phyloP scores from a whole-genome alignment of 1,140 invertebrate genomes.

The Brachionus rubens region DNA sequence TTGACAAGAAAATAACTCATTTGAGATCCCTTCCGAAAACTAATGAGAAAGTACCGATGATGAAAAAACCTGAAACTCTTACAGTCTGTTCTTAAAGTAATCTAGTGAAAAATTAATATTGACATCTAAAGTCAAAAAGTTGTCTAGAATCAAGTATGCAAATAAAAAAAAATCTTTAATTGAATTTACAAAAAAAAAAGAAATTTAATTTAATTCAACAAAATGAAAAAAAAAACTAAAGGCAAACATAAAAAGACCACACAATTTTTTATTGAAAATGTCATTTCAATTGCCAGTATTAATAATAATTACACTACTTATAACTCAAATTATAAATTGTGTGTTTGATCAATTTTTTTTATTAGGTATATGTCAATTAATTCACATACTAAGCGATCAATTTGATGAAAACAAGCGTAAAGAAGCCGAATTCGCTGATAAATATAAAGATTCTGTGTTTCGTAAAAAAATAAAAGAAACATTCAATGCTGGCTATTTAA shows the following conservation, averaged over 20 bases:
- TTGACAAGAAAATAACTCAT: too few relatives aligned
- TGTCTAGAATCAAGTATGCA: too few relatives aligned
- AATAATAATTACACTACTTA: not conserved
- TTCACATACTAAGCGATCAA: not conserved
- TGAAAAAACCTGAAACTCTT: too few relatives aligned
- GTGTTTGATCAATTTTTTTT: slow-evolving; percentile 15
- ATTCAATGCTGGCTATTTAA: slow-evolving; percentile 2
- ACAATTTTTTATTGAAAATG: not conserved
- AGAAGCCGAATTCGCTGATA: not conserved
- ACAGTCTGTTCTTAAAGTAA: too few relatives aligned
- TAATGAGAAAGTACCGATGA: too few relatives aligned
- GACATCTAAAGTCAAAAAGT: too few relatives aligned
- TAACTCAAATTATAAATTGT: slow-evolving; percentile 16
- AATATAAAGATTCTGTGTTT: slow-evolving; percentile 19
- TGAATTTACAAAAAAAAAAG: too few relatives aligned
- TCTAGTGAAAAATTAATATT: too few relatives aligned
- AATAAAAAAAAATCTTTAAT: too few relatives aligned
- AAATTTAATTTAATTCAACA: not conserved
- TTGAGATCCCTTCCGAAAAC: too few relatives aligned
- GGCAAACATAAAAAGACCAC: too few relatives aligned
- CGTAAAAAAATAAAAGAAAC: not conserved
- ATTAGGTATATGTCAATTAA: slow-evolving; percentile 4
- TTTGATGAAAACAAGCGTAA: not conserved
- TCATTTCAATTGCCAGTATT: slow-evolving; percentile 9
- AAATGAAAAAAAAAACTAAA: not conserved